A percentile compares a stretch with the other conserved stretches of the same genome.
These are phyloP conservation scores for Periophthalmodon schlosseri DNA, from an alignment of 2,113 vertebrate genomes.

Conservation along the genomic window DNA sequence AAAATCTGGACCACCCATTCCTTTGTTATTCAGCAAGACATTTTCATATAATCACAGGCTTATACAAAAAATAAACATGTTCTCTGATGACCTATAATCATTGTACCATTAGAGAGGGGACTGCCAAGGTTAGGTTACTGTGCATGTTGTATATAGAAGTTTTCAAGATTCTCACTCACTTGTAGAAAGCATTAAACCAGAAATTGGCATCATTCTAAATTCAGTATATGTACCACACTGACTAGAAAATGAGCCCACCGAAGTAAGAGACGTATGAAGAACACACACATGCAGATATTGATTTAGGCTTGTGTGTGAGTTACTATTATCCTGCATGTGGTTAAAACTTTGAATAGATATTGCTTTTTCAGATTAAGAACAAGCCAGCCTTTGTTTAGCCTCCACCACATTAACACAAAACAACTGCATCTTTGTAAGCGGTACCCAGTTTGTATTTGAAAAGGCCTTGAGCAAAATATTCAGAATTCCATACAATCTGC, in stretches of 20 bases:
- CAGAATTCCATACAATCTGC: constrained; percentile 21
- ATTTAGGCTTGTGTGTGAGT: constrained; percentile 6
- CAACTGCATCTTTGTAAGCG: constrained; percentile 39
- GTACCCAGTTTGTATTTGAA: constrained; percentile 16
- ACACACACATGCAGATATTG: neutral
- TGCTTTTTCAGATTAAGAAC: constrained; percentile 7
- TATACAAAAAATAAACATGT: neutral
- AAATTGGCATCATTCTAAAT: neutral
- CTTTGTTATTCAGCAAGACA: neutral
- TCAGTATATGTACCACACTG: neutral
- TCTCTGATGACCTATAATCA: constrained; percentile 6
- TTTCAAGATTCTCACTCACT: neutral
- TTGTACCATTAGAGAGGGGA: neutral
- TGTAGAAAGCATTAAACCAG: neutral
- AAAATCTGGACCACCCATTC: neutral
- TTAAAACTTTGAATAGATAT: constrained; percentile 9
- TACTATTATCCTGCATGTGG: constrained; percentile 8
- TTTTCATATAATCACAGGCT: constrained; percentile 4
- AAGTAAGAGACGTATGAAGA: neutral
- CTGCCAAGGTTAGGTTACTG: neutral
- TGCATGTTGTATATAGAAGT: neutral
- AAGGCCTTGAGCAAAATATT: constrained; percentile 32
- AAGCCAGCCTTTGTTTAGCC: constrained; percentile 18
- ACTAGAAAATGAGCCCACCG: neutral
- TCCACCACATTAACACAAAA: constrained; percentile 15